Base-by-base conservation (phyloP, 2,113 vertebrate species). In the Pangasianodon gigas region DNA sequence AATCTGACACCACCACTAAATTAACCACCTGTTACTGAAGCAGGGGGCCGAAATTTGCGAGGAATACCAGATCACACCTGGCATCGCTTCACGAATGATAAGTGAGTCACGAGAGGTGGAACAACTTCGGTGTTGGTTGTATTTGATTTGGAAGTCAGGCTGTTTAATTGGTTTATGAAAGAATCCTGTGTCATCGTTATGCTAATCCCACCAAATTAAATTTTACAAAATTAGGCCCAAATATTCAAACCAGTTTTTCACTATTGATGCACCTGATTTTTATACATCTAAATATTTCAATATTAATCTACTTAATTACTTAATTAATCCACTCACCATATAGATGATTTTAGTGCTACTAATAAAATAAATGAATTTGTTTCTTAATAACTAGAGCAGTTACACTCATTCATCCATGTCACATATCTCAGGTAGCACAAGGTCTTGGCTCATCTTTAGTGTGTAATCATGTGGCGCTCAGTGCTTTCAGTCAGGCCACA, bases 11-110 rank as follows among this genome's bases (percentile, higher is more conserved):
- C 62, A 46, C 79, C 67, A 90, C 71, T 85, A 90, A 90, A 92
- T 92, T 85, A 92, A 92, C 91, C 91, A 89, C 91, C 91, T 92
- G 91, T 86, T 90, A 79, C 75, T 82, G 84, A 87, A 74, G 85
- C 44, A 9, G 41, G 19, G 89, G 79, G 84, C 37, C n/a, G 60
- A 85, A 56, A 80, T 87, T 32, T 87, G 90, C 52, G 29, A 86
- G 84, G 81, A 82, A 90, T 82, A 87, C 62, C 75, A 91, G 90
- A 90, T 88, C 90, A 90, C 88, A 67, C 65, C 80, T 24, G 46
- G 85, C 37, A 14, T 79, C 19, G 18, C 75, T 52, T 89, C 84
- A n/a, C 83, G 51, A 87, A 84, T 81, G 60, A 84, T 74, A 90
- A 89, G 71, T 2, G 37, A 91, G 51, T 54, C 29, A 16, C 74